phyloP scores from a whole-genome alignment of 2,888 invertebrate species.

The Amphimallon solstitiale region DNA sequence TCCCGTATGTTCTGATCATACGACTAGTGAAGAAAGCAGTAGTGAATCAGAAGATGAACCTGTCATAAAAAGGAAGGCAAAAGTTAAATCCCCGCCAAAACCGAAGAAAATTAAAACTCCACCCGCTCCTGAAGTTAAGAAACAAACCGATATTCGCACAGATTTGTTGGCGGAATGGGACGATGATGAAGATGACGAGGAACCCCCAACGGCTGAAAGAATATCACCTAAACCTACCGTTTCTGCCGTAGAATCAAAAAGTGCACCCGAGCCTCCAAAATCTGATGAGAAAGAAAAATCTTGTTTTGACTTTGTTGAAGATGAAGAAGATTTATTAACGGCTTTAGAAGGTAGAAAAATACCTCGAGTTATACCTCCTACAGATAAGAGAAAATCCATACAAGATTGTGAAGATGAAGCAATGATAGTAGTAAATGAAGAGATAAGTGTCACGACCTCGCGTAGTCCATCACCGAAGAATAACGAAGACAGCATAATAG shows the following conservation, averaged over 20 bases:
- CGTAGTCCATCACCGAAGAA: constrained; percentile 20
- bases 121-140: constrained; percentile 25
- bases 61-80: constrained; percentile 55
- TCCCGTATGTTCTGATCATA: constrained; percentile 37
- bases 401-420: constrained; percentile 60
- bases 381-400: constrained; percentile 58
- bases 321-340: constrained; percentile 71
- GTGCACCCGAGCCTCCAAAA: constrained; percentile 39
- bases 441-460: not conserved
- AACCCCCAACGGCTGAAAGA: not conserved
- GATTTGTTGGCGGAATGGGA: constrained; percentile 83
- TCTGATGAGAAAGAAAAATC: constrained; percentile 61
- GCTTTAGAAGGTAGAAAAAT: constrained; percentile 70
- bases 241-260: constrained; percentile 9
- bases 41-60: constrained; percentile 48
- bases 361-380: constrained; percentile 67
- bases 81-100: constrained; percentile 23
- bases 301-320: constrained; percentile 83
- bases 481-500: constrained; percentile 36
- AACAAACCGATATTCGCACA: constrained; percentile 69
- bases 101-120: constrained; percentile 20
- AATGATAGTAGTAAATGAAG: constrained; percentile 31
- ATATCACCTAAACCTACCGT: constrained; percentile 56
- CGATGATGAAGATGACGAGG: constrained; percentile 65
- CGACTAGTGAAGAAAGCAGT: constrained; percentile 36